phyloP scores from a whole-genome alignment of 2,113 vertebrate species.

The Passer montanus region DNA sequence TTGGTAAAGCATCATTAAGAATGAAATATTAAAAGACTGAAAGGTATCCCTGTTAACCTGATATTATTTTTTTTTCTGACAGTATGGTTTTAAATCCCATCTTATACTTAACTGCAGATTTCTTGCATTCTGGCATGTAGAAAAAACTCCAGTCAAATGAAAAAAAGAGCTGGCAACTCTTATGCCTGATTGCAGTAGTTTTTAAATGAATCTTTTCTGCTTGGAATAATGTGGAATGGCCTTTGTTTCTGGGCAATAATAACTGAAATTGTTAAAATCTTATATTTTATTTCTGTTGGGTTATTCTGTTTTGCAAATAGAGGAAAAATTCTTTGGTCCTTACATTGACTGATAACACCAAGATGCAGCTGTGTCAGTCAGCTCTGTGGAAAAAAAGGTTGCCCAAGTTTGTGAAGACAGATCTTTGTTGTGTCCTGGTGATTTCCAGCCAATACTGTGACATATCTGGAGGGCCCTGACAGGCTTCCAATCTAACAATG shows the following conservation, averaged over 20 bases:
- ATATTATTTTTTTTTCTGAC: not conserved
- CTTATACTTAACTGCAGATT: not conserved
- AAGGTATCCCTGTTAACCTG: not conserved
- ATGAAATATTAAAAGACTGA: not conserved
- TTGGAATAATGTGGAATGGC: not conserved
- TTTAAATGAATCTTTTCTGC: not conserved
- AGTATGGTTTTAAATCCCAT: not conserved
- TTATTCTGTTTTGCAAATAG: not conserved
- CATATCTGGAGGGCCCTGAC: not conserved
- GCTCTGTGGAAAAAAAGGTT: not conserved
- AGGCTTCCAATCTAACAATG: not conserved
- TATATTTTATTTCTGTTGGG: not conserved
- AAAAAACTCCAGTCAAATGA: not conserved
- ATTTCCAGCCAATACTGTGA: not conserved
- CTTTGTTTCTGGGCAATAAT: not conserved
- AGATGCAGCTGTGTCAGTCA: not conserved
- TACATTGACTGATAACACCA: not conserved
- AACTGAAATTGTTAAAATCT: not conserved
- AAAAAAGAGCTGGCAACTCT: not conserved
- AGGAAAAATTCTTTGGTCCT: not conserved
- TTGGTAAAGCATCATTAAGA: not conserved
- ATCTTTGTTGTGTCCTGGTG: not conserved
- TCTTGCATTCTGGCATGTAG: not conserved
- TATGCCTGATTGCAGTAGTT: not conserved
- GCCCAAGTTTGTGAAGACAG: not conserved